Evolutionary conservation across 2,797 vertebrate species (phyloP).

Genomic region (Rhynchonycteris naso): DNA sequence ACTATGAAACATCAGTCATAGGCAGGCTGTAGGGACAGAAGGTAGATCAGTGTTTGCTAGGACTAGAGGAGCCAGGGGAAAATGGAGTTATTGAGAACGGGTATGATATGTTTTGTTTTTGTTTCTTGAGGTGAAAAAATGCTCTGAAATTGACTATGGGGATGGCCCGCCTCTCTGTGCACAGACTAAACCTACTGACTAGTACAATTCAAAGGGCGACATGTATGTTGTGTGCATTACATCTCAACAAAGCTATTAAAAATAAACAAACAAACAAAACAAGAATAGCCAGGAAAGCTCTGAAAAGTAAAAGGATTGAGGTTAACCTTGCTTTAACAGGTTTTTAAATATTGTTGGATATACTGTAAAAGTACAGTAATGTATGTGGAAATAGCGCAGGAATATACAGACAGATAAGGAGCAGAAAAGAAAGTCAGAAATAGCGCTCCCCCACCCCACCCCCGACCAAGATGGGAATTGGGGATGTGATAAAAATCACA

Average conservation of each 20-base stretch:
- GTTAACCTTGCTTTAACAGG: neutral
- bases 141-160: neutral
- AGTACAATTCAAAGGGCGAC: neutral
- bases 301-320: constrained; percentile 23
- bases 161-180: neutral
- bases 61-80: neutral
- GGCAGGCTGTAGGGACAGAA: neutral
- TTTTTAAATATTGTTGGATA: neutral
- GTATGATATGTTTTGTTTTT: neutral
- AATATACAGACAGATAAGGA: constrained; percentile 7
- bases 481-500: constrained; percentile 4
- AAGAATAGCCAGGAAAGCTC: neutral
- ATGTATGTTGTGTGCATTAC: neutral
- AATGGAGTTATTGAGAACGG: neutral
- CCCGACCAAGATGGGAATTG: constrained; percentile 11
- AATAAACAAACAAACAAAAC: neutral
- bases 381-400: neutral
- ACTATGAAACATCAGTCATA: neutral
- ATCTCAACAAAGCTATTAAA: neutral
- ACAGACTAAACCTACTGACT: neutral
- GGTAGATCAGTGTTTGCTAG: neutral
- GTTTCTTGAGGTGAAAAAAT: neutral
- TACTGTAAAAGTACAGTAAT: neutral
- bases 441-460: neutral
- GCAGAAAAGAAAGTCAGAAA: constrained; percentile 31